These are phyloP conservation scores for Leucopsar rothschildi DNA, from an alignment of 2,113 vertebrate species.

Conservation along the genomic window DNA sequence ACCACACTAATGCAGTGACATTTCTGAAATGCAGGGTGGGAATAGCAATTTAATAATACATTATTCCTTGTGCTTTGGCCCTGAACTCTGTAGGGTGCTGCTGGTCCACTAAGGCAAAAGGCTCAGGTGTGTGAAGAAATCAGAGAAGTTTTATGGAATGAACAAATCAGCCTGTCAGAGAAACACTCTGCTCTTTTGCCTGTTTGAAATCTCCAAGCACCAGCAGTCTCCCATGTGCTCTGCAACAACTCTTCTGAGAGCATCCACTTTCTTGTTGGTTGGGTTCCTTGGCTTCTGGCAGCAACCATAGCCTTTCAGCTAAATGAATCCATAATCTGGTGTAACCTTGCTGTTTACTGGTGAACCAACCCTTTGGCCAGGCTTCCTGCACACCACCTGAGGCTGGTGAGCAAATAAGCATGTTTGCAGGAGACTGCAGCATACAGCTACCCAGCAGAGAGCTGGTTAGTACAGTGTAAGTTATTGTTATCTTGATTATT, in stretches of 20 bases:
- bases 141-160: not conserved
- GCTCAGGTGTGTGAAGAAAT: not conserved
- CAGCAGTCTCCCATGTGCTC: not conserved
- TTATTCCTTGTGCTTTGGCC: not conserved
- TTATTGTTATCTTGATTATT: not conserved
- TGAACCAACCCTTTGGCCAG: not conserved
- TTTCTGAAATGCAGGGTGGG: not conserved
- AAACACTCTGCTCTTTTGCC: not conserved
- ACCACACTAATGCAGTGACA: rapidly evolving
- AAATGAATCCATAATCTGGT: not conserved
- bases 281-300: not conserved
- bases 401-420: not conserved
- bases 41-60: not conserved
- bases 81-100: not conserved
- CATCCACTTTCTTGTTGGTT: not conserved
- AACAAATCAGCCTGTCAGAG: not conserved
- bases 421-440: not conserved
- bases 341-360: not conserved
- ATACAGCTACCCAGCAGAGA: not conserved
- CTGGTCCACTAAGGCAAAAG: not conserved
- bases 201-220: not conserved
- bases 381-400: not conserved
- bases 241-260: not conserved
- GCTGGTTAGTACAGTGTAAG: not conserved
- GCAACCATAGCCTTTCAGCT: not conserved